Base-by-base conservation (phyloP, 1,140 invertebrate genomes). In the Zaprionus taronus region DNA sequence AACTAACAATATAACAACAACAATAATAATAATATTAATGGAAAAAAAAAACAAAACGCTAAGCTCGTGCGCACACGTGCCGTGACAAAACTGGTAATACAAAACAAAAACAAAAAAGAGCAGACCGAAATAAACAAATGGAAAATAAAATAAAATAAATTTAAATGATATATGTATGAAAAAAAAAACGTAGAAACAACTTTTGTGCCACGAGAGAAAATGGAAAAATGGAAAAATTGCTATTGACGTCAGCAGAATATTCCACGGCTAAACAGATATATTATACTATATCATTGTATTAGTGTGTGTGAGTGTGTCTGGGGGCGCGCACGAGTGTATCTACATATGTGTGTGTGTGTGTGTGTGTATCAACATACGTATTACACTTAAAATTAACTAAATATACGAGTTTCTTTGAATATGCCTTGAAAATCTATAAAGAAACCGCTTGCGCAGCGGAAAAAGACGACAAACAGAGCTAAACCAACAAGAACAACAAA, bases 211-310 rank as follows among this genome's bases (percentile, higher is more conserved):
- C n/a, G 41, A 74, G 66, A 72, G 78, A 81, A 89, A 89, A 81
- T 73, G 77, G 41, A 47, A 75, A 82, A 81, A 81, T 86, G 81
- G 81, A 90, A 90, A 90, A 90, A 91, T 41, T 82, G 79, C 85
- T 73, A 90, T 90, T 90, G 85, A 90, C 85, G 85, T 90, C 85
- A 90, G 85, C 85, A 82, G 65, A 81, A 91, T 89, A 85, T 89
- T 90, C 85, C 81, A 89, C 70, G 79, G 85, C 81, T 90, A 77
- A 73, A 90, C 65, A 51, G 41, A 47, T 20, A 47, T 5, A n/a
- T n/a, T 41, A 77, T 55, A 75, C 38, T 73, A 62, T 56, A 65
- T 22, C 4, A 34, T 34, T 34, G 31, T 34, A 34, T 60, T 3
- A 1, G 11, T 12, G 15, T 47, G 14, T 14, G 14, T 14, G 9